Base-by-base conservation (phyloP, 2,888 invertebrate species). In the Gari tellinella region DNA sequence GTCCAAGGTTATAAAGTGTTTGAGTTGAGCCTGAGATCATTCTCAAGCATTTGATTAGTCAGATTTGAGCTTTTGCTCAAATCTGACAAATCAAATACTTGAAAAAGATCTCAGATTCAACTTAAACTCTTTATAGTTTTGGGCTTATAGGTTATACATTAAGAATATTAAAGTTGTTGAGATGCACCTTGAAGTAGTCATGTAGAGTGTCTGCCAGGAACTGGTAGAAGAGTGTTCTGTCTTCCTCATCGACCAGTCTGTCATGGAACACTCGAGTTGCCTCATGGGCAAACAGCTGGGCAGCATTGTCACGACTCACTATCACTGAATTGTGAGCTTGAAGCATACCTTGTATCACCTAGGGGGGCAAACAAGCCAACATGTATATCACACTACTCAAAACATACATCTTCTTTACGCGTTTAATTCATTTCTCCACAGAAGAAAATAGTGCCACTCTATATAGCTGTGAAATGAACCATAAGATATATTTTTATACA, bases 191-290 rank as follows among this genome's bases (percentile, higher is more conserved):
- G 84, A 92, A 92, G 73, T 89, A 89, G 58, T 91, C 91, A 73
- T 89, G 89, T 2, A 92, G 82, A 46, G 86, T 90, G 61, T 91
- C 91, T 3, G 91, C 78, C 25, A 92, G 85, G 64, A 88, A 88
- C 63, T 85, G 82, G 76, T 85, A 91, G 84, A 92, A 92, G 8
- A 81, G 67, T 10, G 58, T 57, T 52, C 90, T 74, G 70, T 92
- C 92, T 31, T 83, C 83, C 7, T 63, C 55, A 60, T 85, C 84
- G 19, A 90, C 86, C 23, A 92, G 88, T 19, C 92, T 80, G 62
- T 92, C 92, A 60, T 91, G 91, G 84, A 92, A 92, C 15, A 92
- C 89, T 19, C 92, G 72, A 0, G 90, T 90, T 15, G 89, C 89
- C 66, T 92, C 92, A 69, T 92, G 92, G 4, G 90, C 90, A 73